Evolutionary conservation across 2,797 vertebrate genomes (phyloP).

Genomic region (Amniataba percoides): DNA sequence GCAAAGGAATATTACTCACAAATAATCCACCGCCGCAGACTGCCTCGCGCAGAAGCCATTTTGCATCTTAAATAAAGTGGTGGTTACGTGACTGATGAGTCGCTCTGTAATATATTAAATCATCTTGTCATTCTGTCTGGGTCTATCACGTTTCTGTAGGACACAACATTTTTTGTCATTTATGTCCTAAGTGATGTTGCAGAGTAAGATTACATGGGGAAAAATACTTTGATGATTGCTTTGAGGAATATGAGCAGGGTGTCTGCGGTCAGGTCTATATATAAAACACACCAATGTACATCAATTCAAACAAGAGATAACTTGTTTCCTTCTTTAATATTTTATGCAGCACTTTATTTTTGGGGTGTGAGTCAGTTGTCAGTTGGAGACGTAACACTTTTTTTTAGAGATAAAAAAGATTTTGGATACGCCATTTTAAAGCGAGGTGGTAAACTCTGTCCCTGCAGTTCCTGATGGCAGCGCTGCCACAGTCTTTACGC

Average conservation of each 20-base stretch:
- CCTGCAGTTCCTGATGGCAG: slow-evolving; percentile 18
- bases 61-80: slow-evolving; percentile 76
- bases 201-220: slow-evolving; percentile 65
- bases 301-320: slow-evolving; percentile 27
- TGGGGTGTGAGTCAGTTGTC: slow-evolving; percentile 19
- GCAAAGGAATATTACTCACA: slow-evolving; percentile 75
- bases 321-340: slow-evolving; percentile 36
- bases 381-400: slow-evolving; percentile 15
- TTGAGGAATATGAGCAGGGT: slow-evolving; percentile 59
- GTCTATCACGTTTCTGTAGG: slow-evolving; percentile 64
- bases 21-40: slow-evolving; percentile 73
- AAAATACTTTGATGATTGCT: slow-evolving; percentile 61
- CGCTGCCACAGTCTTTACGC: slow-evolving; percentile 14
- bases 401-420: slow-evolving; percentile 19
- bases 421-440: slow-evolving; percentile 22
- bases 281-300: slow-evolving; percentile 40
- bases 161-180: slow-evolving; percentile 63
- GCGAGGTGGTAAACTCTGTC: slow-evolving; percentile 20
- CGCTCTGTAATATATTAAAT: slow-evolving; percentile 63
- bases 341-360: slow-evolving; percentile 53
- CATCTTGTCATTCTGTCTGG: slow-evolving; percentile 66
- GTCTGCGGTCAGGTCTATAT: slow-evolving; percentile 51
- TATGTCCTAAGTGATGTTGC: slow-evolving; percentile 59
- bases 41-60: slow-evolving; percentile 67
- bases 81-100: slow-evolving; percentile 72